A percentile compares a stretch with the other conserved stretches of the same genome.
Conservation (phyloP, 2,888 invertebrate species). For the Melanostoma mellinum region DNA sequence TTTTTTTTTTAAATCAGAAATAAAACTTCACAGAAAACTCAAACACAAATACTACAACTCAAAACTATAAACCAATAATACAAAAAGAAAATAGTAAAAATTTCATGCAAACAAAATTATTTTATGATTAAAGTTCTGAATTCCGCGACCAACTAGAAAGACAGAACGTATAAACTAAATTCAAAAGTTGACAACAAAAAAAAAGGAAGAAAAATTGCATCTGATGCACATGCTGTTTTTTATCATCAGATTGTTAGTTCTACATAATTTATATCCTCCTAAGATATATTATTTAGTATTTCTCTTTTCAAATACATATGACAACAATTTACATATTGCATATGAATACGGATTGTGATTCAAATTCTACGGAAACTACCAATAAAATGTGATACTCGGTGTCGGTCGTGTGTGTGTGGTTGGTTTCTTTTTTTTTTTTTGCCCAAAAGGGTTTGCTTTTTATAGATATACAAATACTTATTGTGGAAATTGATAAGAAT, state of each 20-base stretch:
- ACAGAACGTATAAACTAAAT: conserved; percentile 25
- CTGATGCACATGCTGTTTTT: conserved; percentile 42
- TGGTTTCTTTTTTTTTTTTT: neutral
- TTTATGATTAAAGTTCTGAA: conserved; percentile 34
- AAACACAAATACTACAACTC: conserved; percentile 36
- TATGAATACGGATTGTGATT: conserved; percentile 47
- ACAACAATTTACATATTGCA: conserved; percentile 11
- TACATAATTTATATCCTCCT: conserved; percentile 1
- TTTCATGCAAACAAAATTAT: conserved; percentile 49
- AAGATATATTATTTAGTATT: conserved; percentile 7
- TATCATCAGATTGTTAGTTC: conserved; percentile 53
- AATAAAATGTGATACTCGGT: conserved; percentile 17
- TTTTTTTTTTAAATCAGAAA: conserved; percentile 10
- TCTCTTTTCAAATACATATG: conserved; percentile 22
- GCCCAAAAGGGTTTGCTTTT: conserved; percentile 23
- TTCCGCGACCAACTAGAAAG: conserved; percentile 21
- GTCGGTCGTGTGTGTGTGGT: conserved; percentile 6
- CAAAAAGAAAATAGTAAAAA: conserved; percentile 18
- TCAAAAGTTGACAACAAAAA: conserved; percentile 2
- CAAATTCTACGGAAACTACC: conserved; percentile 49
- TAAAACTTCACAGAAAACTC: conserved; percentile 31
- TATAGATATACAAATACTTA: neutral
- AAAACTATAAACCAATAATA: conserved; percentile 38
- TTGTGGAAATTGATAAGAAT: conserved; percentile 27
- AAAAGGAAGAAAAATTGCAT: conserved; percentile 3